phyloP scores from a whole-genome alignment of 2,797 vertebrate species.

The Florisuga fusca region DNA sequence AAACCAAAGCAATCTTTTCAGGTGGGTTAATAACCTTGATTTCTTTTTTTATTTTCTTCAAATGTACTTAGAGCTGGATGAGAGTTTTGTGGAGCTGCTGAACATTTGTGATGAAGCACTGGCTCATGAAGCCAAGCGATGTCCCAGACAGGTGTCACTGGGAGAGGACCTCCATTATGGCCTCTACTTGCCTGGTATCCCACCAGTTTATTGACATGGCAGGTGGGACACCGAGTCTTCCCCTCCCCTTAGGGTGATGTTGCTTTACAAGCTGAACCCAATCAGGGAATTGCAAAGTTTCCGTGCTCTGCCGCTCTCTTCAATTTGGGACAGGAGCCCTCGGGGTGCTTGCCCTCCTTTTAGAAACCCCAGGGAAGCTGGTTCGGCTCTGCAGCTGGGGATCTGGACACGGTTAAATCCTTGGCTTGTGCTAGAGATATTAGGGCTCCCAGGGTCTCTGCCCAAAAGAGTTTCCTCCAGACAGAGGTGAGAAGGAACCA shows the following conservation, averaged over 20 bases:
- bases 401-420: neutral
- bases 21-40: neutral
- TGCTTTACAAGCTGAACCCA: neutral
- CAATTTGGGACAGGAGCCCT: accelerated
- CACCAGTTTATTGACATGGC: neutral
- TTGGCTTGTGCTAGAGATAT: neutral
- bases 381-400: neutral
- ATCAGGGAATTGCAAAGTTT: neutral
- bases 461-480: neutral
- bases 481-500: neutral
- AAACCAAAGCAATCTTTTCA: neutral
- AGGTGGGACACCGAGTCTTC: neutral
- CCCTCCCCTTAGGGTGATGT: neutral
- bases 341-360: accelerated
- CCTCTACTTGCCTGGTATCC: neutral
- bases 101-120: neutral
- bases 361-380: neutral
- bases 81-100: neutral
- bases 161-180: neutral
- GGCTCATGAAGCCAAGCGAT: neutral
- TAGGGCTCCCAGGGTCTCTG: neutral
- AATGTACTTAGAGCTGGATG: neutral
- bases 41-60: neutral
- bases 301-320: neutral
- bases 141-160: neutral